Percentiles rank a stretch among this genome's conserved stretches.
Evolutionary conservation across 2,113 vertebrate species (phyloP).

Genomic region (Sebastes schlegelii): DNA sequence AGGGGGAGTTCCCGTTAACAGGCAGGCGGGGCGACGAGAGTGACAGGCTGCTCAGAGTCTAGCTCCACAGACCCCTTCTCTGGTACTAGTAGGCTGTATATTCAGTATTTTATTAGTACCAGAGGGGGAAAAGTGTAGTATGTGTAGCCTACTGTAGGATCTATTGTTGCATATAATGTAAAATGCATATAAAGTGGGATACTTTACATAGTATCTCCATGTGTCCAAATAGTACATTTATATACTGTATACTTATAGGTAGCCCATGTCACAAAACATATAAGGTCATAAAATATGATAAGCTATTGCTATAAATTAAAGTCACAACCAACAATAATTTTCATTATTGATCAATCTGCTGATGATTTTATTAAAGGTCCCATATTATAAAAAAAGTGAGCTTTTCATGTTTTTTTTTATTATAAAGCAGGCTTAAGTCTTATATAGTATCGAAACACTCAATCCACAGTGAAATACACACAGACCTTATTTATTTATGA

Average conservation of each 20-base stretch:
- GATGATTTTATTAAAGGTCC: too few species aligned
- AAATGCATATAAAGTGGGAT: too few species aligned
- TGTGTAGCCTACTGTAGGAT: background rate
- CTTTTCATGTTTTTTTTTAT: too few species aligned
- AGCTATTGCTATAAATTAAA: background rate
- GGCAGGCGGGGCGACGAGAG: constrained; percentile 74
- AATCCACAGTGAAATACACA: too few species aligned
- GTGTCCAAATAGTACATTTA: background rate
- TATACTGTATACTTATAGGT: background rate
- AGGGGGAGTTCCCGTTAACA: constrained; percentile 78
- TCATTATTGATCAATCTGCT: background rate
- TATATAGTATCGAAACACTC: too few species aligned
- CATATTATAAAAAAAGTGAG: too few species aligned
- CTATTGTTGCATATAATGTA: background rate
- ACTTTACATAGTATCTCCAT: background rate
- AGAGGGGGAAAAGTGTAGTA: too few species aligned
- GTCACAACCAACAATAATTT: background rate
- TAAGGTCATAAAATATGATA: background rate
- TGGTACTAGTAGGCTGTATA: background rate
- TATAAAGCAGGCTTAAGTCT: too few species aligned
- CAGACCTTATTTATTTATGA: too few species aligned
- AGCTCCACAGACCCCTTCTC: background rate
- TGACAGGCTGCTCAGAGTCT: constrained; percentile 53
- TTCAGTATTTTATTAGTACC: too few species aligned
- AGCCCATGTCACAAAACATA: background rate